phyloP scores from a whole-genome alignment of 1,140 invertebrate genomes.

The Leptinotarsa texana region DNA sequence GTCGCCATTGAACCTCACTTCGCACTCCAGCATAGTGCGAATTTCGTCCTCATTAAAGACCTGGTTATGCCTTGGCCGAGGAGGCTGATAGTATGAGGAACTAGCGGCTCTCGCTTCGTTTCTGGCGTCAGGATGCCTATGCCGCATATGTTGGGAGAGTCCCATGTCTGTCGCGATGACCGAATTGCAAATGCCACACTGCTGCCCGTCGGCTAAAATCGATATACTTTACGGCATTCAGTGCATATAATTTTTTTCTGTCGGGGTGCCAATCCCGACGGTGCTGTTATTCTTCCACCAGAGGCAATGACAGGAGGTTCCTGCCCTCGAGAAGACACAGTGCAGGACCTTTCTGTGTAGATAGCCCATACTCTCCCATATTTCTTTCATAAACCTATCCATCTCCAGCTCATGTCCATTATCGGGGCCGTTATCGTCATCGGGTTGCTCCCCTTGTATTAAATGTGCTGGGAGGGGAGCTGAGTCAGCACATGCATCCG shows the following conservation, averaged over 20 bases:
- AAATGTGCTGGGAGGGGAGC: background rate
- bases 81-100: too few species aligned
- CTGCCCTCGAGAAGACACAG: slow-evolving; percentile 4
- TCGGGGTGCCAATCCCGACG: background rate
- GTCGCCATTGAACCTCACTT: too few species aligned
- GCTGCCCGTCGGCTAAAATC: background rate
- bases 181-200: too few species aligned
- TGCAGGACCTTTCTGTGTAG: background rate
- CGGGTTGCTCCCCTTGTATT: background rate
- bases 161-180: too few species aligned
- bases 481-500: background rate
- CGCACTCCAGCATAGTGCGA: too few species aligned
- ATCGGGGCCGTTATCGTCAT: too few species aligned
- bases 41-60: too few species aligned
- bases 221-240: background rate
- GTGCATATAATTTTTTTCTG: background rate
- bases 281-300: background rate
- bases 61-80: too few species aligned
- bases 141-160: too few species aligned
- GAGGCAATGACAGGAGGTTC: background rate
- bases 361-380: background rate
- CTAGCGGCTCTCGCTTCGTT: too few species aligned
- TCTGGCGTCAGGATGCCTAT: too few species aligned
- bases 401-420: background rate
- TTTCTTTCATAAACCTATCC: background rate